Evolutionary conservation across 2,113 vertebrate species (phyloP).

Genomic region (Platichthys flesus): DNA sequence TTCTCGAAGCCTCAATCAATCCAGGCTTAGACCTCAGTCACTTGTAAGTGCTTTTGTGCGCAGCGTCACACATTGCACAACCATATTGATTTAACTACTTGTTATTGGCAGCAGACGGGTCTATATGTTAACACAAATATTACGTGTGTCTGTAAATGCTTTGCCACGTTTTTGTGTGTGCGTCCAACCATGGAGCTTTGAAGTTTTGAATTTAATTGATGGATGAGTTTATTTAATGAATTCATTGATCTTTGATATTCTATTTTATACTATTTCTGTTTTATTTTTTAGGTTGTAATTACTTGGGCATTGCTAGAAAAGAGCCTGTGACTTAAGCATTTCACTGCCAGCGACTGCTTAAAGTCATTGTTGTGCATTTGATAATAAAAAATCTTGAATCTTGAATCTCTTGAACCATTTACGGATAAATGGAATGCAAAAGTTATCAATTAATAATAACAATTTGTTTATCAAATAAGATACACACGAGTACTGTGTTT

Average conservation of each 20-base stretch:
- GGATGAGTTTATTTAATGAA: background rate
- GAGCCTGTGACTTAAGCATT: no score
- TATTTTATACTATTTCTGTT: no score
- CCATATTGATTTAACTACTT: slow-evolving; percentile 62
- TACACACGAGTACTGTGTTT: no score
- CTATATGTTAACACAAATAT: slow-evolving; percentile 25
- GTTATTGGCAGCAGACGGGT: slow-evolving; percentile 47
- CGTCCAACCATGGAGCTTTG: background rate
- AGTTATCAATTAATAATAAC: background rate
- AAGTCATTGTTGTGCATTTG: no score
- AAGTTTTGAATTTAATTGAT: background rate
- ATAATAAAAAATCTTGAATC: no score
- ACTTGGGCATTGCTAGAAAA: no score
- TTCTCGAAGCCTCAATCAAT: background rate
- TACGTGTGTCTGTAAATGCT: background rate
- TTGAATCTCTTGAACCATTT: background rate
- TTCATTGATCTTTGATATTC: background rate
- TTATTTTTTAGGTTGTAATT: no score
- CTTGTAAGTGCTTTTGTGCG: slow-evolving; percentile 11
- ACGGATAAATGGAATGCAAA: background rate
- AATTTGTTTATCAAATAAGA: no score
- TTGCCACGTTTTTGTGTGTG: background rate
- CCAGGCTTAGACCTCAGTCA: background rate
- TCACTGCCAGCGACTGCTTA: no score
- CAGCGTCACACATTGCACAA: slow-evolving; percentile 38